Evolutionary conservation across 1,140 invertebrate species (phyloP).

Genomic region (Micrasema longulum): DNA sequence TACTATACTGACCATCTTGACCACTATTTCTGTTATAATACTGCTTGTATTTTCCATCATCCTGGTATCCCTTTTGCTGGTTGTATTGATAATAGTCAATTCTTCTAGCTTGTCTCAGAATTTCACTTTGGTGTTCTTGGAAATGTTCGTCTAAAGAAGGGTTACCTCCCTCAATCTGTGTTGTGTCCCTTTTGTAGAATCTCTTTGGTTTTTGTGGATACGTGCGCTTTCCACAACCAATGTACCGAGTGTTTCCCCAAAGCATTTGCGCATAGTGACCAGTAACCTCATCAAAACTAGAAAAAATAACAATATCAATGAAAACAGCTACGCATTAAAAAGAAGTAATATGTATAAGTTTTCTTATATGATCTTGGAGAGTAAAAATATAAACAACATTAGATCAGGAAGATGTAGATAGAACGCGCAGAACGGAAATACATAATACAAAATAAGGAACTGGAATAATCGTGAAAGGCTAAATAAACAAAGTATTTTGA

Average conservation of each 20-base stretch:
- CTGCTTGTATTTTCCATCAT: background rate
- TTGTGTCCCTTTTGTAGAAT: slow-evolving; percentile 45
- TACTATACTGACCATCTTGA: background rate
- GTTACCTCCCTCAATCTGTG: background rate
- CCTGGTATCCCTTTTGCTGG: slow-evolving; percentile 25
- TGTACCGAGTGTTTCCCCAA: slow-evolving; percentile 62
- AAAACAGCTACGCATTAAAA: background rate
- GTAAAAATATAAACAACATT: background rate
- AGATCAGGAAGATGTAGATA: background rate
- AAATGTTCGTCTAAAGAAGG: slow-evolving; percentile 13
- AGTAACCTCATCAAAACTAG: slow-evolving; percentile 44
- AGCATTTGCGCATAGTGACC: slow-evolving; percentile 65
- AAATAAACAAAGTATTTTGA: background rate
- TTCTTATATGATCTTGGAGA: too few species aligned
- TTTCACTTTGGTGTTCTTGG: slow-evolving; percentile 30
- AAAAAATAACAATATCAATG: background rate
- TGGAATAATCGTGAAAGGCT: background rate
- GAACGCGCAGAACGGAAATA: too few species aligned
- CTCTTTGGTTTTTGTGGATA: slow-evolving; percentile 45
- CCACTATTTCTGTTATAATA: too few species aligned
- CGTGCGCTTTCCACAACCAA: slow-evolving; percentile 57
- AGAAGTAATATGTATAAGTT: too few species aligned
- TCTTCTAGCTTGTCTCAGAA: slow-evolving; percentile 41
- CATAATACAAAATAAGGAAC: too few species aligned
- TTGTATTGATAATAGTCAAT: slow-evolving; percentile 29